These are phyloP conservation scores for Agrochola circellaris DNA, from an alignment of 2,888 invertebrate genomes.

Conservation along the genomic window DNA sequence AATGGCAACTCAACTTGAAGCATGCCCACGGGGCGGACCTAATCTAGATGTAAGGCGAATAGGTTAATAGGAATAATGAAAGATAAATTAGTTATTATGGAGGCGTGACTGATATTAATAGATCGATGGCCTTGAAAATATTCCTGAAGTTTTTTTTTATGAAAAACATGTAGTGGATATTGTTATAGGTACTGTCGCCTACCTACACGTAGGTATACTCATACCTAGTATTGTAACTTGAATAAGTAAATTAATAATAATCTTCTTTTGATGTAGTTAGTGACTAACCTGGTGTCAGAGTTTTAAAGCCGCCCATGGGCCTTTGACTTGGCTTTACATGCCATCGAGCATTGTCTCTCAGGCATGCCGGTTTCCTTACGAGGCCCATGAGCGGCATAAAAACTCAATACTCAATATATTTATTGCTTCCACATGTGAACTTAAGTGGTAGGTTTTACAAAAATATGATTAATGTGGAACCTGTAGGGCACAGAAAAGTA, in stretches of 20 bases:
- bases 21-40: conserved; percentile 53
- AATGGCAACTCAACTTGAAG: conserved; percentile 32
- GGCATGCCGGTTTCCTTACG: too few relatives aligned
- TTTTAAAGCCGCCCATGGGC: too few relatives aligned
- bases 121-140: conserved; percentile 9
- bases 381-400: too few relatives aligned
- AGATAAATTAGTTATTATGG: conserved; percentile 9
- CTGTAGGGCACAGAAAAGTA: too few relatives aligned
- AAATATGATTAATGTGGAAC: too few relatives aligned
- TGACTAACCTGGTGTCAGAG: too few relatives aligned
- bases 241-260: too few relatives aligned
- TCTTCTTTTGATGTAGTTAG: too few relatives aligned
- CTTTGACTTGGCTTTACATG: too few relatives aligned
- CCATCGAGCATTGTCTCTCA: too few relatives aligned
- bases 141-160: neutral
- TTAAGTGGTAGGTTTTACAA: too few relatives aligned
- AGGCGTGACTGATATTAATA: conserved; percentile 10
- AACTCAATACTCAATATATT: neutral
- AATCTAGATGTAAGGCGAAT: conserved; percentile 49
- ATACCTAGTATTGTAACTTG: neutral
- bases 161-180: neutral
- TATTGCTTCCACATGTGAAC: too few relatives aligned
- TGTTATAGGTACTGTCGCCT: neutral
- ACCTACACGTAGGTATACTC: neutral
- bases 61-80: conserved; percentile 21